These are phyloP conservation scores for Lumbricus terrestris DNA, from an alignment of 2,888 invertebrate genomes.

Conservation along the genomic window DNA sequence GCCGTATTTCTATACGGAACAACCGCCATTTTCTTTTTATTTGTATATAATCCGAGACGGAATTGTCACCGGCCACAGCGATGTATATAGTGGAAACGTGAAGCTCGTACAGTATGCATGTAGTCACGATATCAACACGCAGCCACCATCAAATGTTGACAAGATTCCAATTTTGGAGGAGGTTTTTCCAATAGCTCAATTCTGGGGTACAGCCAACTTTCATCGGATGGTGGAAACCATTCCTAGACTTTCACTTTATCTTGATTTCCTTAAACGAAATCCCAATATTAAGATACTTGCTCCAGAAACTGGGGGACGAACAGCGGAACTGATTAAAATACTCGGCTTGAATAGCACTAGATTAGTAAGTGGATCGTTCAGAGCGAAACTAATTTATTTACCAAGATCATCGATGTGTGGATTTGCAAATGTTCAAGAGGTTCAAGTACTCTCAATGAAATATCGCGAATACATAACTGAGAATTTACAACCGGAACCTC, in stretches of 20 bases:
- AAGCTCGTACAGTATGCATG: slow-evolving; percentile 37
- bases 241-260: slow-evolving; percentile 18
- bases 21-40: slow-evolving; percentile 31
- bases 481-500: background rate
- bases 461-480: background rate
- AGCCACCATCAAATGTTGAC: background rate
- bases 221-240: slow-evolving; percentile 29
- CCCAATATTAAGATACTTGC: slow-evolving; percentile 24
- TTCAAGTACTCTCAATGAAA: background rate
- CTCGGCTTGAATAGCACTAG: background rate
- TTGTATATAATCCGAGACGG: slow-evolving; percentile 35
- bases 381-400: slow-evolving; percentile 6
- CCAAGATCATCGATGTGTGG: slow-evolving; percentile 4
- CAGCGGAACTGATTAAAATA: background rate
- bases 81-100: slow-evolving; percentile 31
- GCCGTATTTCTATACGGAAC: slow-evolving; percentile 28
- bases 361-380: background rate
- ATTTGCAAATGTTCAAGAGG: slow-evolving; percentile 3
- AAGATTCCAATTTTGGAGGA: slow-evolving; percentile 15
- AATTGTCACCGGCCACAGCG: slow-evolving; percentile 34
- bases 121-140: background rate
- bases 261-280: slow-evolving; percentile 16
- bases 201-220: slow-evolving; percentile 27
- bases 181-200: slow-evolving; percentile 27
- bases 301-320: background rate